These are phyloP conservation scores for Hyles euphorbiae DNA, from an alignment of 1,140 invertebrate species.

Conservation along the genomic window DNA sequence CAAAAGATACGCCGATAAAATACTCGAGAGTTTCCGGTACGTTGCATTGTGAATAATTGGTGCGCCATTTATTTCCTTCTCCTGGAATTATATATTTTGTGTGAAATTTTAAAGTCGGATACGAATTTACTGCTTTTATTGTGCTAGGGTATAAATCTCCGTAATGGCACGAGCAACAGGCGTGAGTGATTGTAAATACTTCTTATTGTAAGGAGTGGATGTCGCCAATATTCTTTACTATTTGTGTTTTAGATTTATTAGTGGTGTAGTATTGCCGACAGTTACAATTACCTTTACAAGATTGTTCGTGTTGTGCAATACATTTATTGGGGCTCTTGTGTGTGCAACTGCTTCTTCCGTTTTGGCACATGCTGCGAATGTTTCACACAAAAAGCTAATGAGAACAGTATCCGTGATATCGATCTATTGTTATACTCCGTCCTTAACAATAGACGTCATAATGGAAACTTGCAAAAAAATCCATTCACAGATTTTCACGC, in stretches of 20 bases:
- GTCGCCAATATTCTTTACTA: slow-evolving; percentile 29
- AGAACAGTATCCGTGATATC: neutral
- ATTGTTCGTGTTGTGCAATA: neutral
- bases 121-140: slow-evolving; percentile 61
- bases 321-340: too few species aligned
- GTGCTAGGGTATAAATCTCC: slow-evolving; percentile 60
- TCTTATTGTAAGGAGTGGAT: slow-evolving; percentile 36
- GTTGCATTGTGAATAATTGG: slow-evolving; percentile 55
- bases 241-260: slow-evolving; percentile 5
- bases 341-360: neutral
- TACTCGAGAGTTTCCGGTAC: slow-evolving; percentile 68
- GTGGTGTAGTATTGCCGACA: slow-evolving; percentile 6
- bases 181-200: slow-evolving; percentile 45
- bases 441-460: neutral
- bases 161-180: slow-evolving; percentile 58
- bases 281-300: neutral
- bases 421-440: neutral
- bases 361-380: too few species aligned
- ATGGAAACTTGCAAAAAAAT: neutral
- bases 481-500: neutral
- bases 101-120: slow-evolving; percentile 55
- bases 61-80: slow-evolving; percentile 64
- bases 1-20: slow-evolving; percentile 56
- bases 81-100: slow-evolving; percentile 46
- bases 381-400: slow-evolving; percentile 2